Evolutionary conservation across 2,113 vertebrate genomes (phyloP), one percentile per base, ranked within the genome.

Genomic region (Rhynchopsitta pachyrhyncha): DNA sequence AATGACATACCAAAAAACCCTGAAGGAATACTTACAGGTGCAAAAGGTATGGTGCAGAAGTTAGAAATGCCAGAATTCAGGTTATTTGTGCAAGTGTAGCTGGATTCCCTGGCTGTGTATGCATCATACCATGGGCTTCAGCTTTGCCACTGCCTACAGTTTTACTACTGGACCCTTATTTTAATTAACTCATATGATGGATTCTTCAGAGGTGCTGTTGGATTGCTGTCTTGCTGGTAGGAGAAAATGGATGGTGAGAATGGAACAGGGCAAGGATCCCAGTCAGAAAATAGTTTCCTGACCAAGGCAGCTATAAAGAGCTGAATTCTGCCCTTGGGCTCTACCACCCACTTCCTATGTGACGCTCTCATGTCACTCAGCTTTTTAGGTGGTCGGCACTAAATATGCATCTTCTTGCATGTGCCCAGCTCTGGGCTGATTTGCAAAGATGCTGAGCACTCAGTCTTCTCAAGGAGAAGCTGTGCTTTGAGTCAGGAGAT

Each of bases 391-490:
- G 78, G 50, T 90, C 1, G 9, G n/a, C 68, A 57, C 35, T 28
- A 62, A 76, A 64, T 80, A 33, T 5, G 37, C 5, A 3, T 69
- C 86, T 86, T 71, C 79, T 92, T 83, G 53, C 57, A 52, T 75
- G 33, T 86, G 82, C 80, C 77, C 53, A 47, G 59, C 71, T 86
- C 78, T 11, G 9, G 73, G 55, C 76, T 91, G 68, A 83, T 92
- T 55, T 92, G 80, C 83, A 91, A 70, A 96, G 92, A 44, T 77
- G 95, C 96, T 92, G 93, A 94, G 68, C 4, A 1, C 50, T 95
- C 53, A 62, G 49, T 80, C 82, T 92, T 88, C 76, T 91, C 89
- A 92, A 96, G 86, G 89, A 92, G 89, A 94, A 96, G 69, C 83
- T 93, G 88, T 91, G 60, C 86, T 90, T 90, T 77, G 86, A 93